These are phyloP conservation scores for Porites evermanni DNA, from an alignment of 92 coral and sea anemone species.

Conservation along the genomic window DNA sequence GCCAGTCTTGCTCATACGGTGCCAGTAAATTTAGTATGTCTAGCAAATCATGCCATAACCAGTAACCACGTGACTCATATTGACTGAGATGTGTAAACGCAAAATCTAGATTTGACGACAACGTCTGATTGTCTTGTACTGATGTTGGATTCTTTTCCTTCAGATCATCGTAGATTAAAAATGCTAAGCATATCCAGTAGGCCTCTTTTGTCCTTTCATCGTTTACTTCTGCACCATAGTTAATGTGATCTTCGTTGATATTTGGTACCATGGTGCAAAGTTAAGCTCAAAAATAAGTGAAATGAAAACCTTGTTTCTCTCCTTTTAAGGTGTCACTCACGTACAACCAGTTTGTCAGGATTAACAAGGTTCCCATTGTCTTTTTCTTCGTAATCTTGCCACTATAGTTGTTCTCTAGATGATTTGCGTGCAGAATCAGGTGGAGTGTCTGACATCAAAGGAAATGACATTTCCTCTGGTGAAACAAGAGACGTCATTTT, in stretches of 20 bases:
- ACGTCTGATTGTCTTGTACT: background rate
- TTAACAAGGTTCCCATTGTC: constrained; percentile 40
- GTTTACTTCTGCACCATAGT: background rate
- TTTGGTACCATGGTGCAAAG: constrained; percentile 1
- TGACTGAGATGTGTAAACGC: background rate
- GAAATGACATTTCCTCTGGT: background rate
- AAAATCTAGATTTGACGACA: background rate
- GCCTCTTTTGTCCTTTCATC: background rate
- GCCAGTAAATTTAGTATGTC: constrained; percentile 6
- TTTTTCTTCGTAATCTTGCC: constrained; percentile 24
- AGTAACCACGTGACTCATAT: background rate
- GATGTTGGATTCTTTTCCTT: background rate
- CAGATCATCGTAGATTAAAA: background rate
- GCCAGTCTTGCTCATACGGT: constrained; percentile 22
- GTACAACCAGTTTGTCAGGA: background rate
- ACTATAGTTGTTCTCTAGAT: constrained; percentile 15
- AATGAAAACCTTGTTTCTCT: no score
- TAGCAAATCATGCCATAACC: constrained; percentile 23
- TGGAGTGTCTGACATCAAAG: background rate
- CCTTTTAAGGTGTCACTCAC: no score
- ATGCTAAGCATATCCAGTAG: background rate
- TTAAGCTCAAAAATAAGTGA: background rate
- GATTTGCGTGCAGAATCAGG: background rate
- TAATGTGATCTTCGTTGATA: background rate
- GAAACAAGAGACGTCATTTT: background rate